Evolutionary conservation across 1,140 invertebrate genomes (phyloP).

Genomic region (Drosophila santomea): DNA sequence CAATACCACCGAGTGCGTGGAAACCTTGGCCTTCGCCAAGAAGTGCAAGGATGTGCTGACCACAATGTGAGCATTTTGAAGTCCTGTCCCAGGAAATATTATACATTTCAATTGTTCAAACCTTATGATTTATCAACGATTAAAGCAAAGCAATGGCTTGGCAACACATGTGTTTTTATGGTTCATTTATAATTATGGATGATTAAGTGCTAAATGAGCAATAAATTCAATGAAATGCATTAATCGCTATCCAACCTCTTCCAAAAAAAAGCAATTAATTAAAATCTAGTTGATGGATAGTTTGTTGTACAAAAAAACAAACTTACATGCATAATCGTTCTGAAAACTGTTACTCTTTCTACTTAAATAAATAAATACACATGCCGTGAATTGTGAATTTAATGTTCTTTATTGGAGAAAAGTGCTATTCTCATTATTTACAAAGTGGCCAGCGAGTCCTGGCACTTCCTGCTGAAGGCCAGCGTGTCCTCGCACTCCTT

Average conservation of each 20-base stretch:
- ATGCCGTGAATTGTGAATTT: neutral
- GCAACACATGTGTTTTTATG: too few relatives aligned
- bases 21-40: conserved; percentile 58
- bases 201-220: too few relatives aligned
- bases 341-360: too few relatives aligned
- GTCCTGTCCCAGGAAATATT: neutral
- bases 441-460: conserved; percentile 55
- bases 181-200: too few relatives aligned
- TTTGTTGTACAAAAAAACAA: too few relatives aligned
- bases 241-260: too few relatives aligned
- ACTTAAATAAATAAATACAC: neutral
- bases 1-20: conserved; percentile 60
- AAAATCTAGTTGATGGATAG: too few relatives aligned
- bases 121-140: too few relatives aligned
- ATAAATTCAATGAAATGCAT: too few relatives aligned
- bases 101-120: neutral
- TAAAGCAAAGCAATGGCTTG: too few relatives aligned
- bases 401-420: conserved; percentile 6
- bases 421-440: conserved; percentile 3
- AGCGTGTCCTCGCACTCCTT: conserved; percentile 54
- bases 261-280: too few relatives aligned
- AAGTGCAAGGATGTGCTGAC: conserved; percentile 71
- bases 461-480: conserved; percentile 59
- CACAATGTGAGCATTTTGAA: conserved; percentile 49
- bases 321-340: too few relatives aligned